Evolutionary conservation across 2,888 invertebrate species (phyloP), one percentile per base, ranked within the genome.

Genomic region (Ptychoptera contaminata): DNA sequence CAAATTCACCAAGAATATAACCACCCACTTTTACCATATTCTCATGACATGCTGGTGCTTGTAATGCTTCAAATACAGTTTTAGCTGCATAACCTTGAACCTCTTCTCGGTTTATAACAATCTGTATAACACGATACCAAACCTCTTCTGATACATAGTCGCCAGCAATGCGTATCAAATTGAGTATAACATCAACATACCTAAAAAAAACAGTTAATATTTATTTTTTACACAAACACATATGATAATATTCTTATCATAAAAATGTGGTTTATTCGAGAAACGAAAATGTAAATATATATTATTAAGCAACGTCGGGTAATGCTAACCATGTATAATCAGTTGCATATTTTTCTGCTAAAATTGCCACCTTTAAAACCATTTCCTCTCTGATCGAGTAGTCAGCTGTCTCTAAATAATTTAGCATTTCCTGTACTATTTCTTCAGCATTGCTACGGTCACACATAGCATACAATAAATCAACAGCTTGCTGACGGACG

Each of bases 21-120:
- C 97, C 98, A 48, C 97, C 97, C 45, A 98, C 98, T 77, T 98
- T 99, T 2, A 98, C 97, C 98, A 99, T 98, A 65, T 99, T 99
- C 68, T 99, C 98, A 65, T 98, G 98, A 60, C 98, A 99, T 23
- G 98, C 97, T 15, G 97, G 96, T 31, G 96, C 96, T 72, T 98
- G 96, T 44, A 97, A 69, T 46, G 94, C 94, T 77, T 98, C 98
- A 71, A 98, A 98, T 16, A 97, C 97, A 44, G 97, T 98, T 71
- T 98, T 99, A 42, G 97, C 97, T 48, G 98, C 97, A 70, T 99
- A 98, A 15, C 94, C 97, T 69, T 99, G 98, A 2, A 98, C 97
- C 69, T 99, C 98, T 63, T 98, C 97, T 56, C 97, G 78, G 64
- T 99, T 98, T 53, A 99, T 97, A 32, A 98, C 97, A 60, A 98